Evolutionary conservation across 2,888 invertebrate species (phyloP), one percentile per base, ranked within the genome.

Genomic region (Stomorhina lunata): DNA sequence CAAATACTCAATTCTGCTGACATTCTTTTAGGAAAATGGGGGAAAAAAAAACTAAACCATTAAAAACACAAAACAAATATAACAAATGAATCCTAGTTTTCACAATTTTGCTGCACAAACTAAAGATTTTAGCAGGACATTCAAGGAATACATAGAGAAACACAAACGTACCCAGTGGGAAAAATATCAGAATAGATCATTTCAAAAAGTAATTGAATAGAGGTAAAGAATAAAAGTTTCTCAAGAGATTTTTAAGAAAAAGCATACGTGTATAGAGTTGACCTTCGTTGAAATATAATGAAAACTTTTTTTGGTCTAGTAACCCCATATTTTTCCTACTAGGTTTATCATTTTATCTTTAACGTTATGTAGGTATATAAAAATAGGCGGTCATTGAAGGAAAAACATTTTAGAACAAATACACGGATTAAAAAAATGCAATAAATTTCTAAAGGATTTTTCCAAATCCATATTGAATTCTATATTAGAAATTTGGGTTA

Each of bases 361-460:
- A n/a, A n/a, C n/a, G n/a, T n/a, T n/a, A n/a, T n/a, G n/a, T n/a
- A n/a, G n/a, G n/a, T n/a, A 61, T n/a, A 27, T 43, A 7, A 61
- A 25, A 61, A 4, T 32, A 59, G 53, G 50, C 63, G 48, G 45
- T 32, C 29, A 29, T 12, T 32, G 20, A 65, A 45, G 45, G 37
- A 59, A 69, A 22, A 63, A 53, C 50, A 53, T n/a, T 25, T 2
- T 4, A 32, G 10, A 61, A 48, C n/a, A 61, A 69, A 63, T 22
- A 75, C 22, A 9, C 17, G 10, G 5, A 53, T 53, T 10, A 73
- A 55, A 48, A 53, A 50, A 43, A 15, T 20, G 9, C 65, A 27
- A 79, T 82, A 82, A 79, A 82, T 75, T 79, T 59, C 57, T 32
- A 71, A 75, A 79, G 53, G 71, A 75, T 75, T 79, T 79, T 48